Conservation (phyloP, 2,888 invertebrate genomes). For the Cheilosia variabilis region DNA sequence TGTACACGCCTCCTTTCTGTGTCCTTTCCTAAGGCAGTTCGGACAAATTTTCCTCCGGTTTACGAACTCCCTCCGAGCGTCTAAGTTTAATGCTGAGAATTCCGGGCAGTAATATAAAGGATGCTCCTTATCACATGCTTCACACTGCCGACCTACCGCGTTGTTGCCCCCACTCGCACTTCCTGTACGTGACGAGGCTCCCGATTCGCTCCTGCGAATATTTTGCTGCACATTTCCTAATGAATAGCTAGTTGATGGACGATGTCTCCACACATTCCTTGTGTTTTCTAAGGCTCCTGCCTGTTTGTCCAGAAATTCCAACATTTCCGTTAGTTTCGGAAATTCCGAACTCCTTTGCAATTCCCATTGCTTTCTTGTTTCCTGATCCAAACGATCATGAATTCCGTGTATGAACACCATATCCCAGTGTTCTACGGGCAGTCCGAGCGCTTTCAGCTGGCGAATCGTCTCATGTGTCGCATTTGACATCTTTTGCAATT, state of each 20-base stretch:
- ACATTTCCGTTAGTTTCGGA: neutral
- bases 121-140: neutral
- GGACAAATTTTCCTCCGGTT: neutral
- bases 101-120: neutral
- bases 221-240: neutral
- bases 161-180: neutral
- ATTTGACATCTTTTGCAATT: neutral
- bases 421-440: neutral
- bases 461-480: neutral
- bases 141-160: neutral
- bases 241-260: neutral
- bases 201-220: neutral
- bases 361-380: neutral
- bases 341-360: neutral
- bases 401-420: neutral
- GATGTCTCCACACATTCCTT: neutral
- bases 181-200: neutral
- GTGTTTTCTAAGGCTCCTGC: neutral
- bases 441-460: neutral
- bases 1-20: neutral
- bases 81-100: neutral
- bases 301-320: neutral
- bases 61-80: neutral
- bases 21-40: neutral
- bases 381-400: neutral